A percentile compares a stretch with the other conserved stretches of the same genome.
phyloP scores from a whole-genome alignment of 2,113 vertebrate species.

The Muntiacus muntjak region DNA sequence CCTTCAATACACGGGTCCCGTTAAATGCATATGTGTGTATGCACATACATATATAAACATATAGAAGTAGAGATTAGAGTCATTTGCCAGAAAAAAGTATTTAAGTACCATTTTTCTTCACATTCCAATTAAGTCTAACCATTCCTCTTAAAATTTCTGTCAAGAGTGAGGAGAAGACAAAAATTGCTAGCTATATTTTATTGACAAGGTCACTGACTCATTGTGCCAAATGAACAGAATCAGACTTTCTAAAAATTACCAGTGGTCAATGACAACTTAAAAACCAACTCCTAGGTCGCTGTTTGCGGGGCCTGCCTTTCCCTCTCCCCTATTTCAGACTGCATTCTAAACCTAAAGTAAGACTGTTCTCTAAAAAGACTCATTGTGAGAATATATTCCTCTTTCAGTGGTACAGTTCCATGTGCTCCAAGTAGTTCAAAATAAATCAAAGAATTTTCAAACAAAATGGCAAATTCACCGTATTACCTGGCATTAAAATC shows the following conservation, averaged over 20 bases:
- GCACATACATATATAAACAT: background rate
- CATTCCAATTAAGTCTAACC: background rate
- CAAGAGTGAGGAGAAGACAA: conserved; percentile 10
- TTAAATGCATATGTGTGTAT: background rate
- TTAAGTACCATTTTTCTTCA: conserved; percentile 24
- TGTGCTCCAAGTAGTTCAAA: conserved; percentile 8
- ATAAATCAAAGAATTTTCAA: conserved; percentile 53
- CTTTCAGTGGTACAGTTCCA: background rate
- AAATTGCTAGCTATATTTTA: background rate
- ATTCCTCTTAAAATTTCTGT: background rate
- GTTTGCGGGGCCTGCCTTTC: background rate
- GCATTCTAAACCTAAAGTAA: background rate
- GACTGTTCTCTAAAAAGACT: background rate
- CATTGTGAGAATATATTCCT: background rate
- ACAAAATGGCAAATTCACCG: conserved; percentile 47
- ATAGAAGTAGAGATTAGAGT: background rate
- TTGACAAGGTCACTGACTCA: background rate
- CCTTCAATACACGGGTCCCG: background rate
- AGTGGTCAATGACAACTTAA: background rate
- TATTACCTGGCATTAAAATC: conserved; percentile 37
- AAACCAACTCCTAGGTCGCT: background rate
- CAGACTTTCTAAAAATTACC: background rate
- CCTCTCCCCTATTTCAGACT: background rate
- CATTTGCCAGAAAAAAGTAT: background rate
- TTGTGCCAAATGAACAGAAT: background rate